Evolutionary conservation across 2,888 invertebrate genomes (phyloP).

Genomic region (Lucinisca nassula): DNA sequence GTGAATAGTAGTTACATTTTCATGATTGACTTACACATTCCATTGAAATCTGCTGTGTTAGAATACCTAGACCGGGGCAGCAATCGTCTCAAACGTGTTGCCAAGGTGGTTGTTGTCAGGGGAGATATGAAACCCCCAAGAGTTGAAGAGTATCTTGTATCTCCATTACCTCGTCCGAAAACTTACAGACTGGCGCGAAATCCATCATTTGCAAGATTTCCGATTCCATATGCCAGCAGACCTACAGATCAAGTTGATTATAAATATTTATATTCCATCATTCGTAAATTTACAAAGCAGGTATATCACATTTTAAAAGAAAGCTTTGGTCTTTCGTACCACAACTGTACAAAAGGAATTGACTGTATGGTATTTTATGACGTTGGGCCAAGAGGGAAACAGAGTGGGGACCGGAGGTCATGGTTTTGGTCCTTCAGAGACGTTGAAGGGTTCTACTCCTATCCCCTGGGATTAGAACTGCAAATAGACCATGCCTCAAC

Average conservation of each 20-base stretch:
- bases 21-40: conserved; percentile 79
- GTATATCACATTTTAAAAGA: conserved; percentile 76
- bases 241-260: conserved; percentile 79
- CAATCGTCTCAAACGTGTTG: conserved; percentile 76
- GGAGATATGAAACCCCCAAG: conserved; percentile 79
- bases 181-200: conserved; percentile 74
- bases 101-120: conserved; percentile 79
- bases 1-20: conserved; percentile 81
- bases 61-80: conserved; percentile 74
- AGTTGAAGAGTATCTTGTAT: conserved; percentile 84
- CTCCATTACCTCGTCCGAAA: conserved; percentile 78
- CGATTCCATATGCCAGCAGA: conserved; percentile 79
- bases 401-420: conserved; percentile 76
- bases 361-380: conserved; percentile 79
- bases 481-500: conserved; percentile 78
- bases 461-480: conserved; percentile 82
- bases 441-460: conserved; percentile 81
- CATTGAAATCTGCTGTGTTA: conserved; percentile 78
- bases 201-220: conserved; percentile 75
- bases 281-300: conserved; percentile 63
- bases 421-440: conserved; percentile 82
- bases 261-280: conserved; percentile 66
- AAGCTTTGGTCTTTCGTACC: conserved; percentile 78
- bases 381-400: conserved; percentile 77
- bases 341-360: conserved; percentile 77